Base-by-base conservation (phyloP, 2,797 vertebrate genomes). In the Gallinago stenura region DNA sequence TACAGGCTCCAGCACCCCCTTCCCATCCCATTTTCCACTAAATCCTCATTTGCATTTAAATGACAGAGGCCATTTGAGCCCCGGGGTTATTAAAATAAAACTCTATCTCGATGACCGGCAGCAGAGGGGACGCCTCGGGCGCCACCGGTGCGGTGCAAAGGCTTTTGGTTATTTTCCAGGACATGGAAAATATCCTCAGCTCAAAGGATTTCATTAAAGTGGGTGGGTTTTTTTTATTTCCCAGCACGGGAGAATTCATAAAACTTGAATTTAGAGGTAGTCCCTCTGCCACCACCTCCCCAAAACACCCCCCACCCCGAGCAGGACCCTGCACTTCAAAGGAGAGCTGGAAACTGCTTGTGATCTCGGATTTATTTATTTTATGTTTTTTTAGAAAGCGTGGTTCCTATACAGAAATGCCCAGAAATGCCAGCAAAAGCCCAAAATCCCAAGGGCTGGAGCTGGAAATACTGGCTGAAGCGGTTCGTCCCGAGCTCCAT, bases 21-120 rank as follows among this genome's bases (percentile, higher is more conserved):
- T 75, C 37, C 61, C 13, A 0, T 31, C 31, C 31, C 15, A 1
- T 41, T 87, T 93, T 93, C 11, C 14, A 1, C 41, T 58, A 82
- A 80, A 79, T 77, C 62, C 79, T 89, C 65, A 76, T 96, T 97
- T 95, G 62, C 92, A 94, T 94, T 92, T 94, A 89, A 92, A 96
- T 92, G 75, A 53, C 50, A 66, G 76, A 66, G 7, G 20, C 62
- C 24, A 78, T 75, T 84, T 35, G 71, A 76, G 76, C 53, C 53
- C 54, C 37, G 51, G 51, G 37, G 60, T 51, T 80, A 24, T 89
- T 82, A 64, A 86, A 83, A 51, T 48, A 17, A 54, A 58, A 37
- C 58, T 24, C 0, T 28, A 58, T 61, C 64, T 28, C 2, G 51
- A 53, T 5, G 7, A 8, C 45, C 5, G 1, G 45, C 37, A n/a